Conservation (phyloP, 2,113 vertebrate genomes). For the Barnardius zonarius region DNA sequence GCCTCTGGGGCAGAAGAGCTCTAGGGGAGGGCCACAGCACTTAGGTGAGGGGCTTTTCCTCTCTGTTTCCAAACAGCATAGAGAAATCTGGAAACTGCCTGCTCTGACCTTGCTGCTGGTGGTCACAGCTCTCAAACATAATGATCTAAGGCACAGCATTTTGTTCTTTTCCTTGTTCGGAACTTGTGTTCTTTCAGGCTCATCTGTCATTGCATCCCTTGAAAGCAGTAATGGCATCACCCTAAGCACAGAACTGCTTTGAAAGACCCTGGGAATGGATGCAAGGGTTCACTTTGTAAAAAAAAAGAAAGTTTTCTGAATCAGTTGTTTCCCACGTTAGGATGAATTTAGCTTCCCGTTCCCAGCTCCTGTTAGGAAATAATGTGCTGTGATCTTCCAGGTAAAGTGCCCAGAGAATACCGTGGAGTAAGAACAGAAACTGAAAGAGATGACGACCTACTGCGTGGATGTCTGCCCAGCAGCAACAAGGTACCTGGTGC, state of each 20-base stretch:
- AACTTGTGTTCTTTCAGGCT: background rate
- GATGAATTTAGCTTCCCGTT: background rate
- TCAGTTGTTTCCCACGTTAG: fast-evolving
- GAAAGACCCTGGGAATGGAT: background rate
- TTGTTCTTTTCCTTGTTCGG: background rate
- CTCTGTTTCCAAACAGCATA: background rate
- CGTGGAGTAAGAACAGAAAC: background rate
- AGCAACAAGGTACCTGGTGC: fast-evolving
- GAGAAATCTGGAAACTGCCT: background rate
- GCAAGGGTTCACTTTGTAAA: background rate
- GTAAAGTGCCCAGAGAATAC: background rate
- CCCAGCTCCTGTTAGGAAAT: background rate
- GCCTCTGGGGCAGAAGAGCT: background rate
- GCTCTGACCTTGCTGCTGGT: background rate
- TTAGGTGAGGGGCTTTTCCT: background rate
- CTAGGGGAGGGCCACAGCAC: too few species aligned
- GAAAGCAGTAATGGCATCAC: background rate
- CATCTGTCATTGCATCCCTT: background rate
- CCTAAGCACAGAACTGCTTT: background rate
- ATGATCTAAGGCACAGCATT: background rate
- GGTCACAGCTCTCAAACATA: background rate
- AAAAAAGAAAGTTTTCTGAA: background rate
- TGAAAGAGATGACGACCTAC: fast-evolving
- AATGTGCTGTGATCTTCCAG: background rate
- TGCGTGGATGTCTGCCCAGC: background rate